Evolutionary conservation across 2,888 invertebrate species (phyloP).

Genomic region (Autographa pulchrina): DNA sequence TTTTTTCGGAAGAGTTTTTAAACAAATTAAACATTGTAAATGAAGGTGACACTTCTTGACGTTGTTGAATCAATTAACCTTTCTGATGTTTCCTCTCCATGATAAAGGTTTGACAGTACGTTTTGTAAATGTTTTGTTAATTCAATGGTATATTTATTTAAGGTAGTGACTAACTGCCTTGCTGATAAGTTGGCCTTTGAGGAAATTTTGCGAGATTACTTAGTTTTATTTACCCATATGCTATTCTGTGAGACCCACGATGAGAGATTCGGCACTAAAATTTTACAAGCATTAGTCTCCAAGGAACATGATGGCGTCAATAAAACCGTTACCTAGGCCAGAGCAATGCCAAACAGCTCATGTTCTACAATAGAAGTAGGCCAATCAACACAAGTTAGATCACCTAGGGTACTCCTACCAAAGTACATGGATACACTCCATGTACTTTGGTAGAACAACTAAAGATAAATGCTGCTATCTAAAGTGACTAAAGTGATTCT

Average conservation of each 20-base stretch:
- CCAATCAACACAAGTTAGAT: not conserved
- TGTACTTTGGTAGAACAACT: not conserved
- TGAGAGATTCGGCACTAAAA: too few species aligned
- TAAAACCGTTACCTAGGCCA: too few species aligned
- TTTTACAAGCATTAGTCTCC: too few species aligned
- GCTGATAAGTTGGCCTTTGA: too few species aligned
- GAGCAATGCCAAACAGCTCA: not conserved
- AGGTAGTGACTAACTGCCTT: not conserved
- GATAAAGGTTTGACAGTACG: slow-evolving; percentile 23
- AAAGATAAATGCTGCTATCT: not conserved
- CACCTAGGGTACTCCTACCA: not conserved
- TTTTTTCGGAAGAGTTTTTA: not conserved
- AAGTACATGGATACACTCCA: too few species aligned
- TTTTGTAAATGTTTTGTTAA: slow-evolving; percentile 19
- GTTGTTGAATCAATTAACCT: slow-evolving; percentile 46
- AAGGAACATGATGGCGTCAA: too few species aligned
- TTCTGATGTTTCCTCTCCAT: slow-evolving; percentile 35
- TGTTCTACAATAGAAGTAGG: not conserved
- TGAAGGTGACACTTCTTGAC: slow-evolving; percentile 33
- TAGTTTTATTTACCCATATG: too few species aligned
- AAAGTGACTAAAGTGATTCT: too few species aligned
- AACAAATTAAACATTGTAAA: slow-evolving; percentile 37
- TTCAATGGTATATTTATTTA: slow-evolving; percentile 5
- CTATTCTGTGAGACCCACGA: too few species aligned
- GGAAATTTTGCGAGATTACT: too few species aligned